Base-by-base conservation (phyloP, 2,888 invertebrate species). In the Limnephilus rhombicus region DNA sequence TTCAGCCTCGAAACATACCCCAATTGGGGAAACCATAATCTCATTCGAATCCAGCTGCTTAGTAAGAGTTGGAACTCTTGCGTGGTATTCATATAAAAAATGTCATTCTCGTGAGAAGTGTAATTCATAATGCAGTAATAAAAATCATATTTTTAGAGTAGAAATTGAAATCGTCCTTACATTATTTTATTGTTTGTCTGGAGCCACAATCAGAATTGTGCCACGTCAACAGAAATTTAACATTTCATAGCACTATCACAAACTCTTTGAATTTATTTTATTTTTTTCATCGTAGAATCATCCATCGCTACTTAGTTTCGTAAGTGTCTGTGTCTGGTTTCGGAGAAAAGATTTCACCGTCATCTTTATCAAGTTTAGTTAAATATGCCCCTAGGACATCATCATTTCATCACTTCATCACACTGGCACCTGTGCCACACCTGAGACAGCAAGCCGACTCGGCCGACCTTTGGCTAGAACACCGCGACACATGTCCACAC, bases 361-460 rank as follows among this genome's bases (percentile, higher is more conserved):
- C 68, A 68, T 18, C 15, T 53, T 53, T 18, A 18, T 53, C 53
- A 53, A 18, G 13, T 18, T 53, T 41, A 7, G 5, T 53, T 53
- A 18, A 68, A 68, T 24, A 24, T 9, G 68, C 24, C 68, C 68
- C 68, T 9, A 68, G 24, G n/a, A 24, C 24, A 24, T 68, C 68
- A 68, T 68, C 1, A 68, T 68, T 68, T 68, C 53, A 68, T 68
- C 24, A 68, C 68, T 24, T 68, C 24, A 37, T 83, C 83, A 83
- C 37, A 83, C 37, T 83, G 83, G 31, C 83, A 83, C 34, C 83
- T 37, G 37, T 83, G 24, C 37, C 34, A 83, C 83, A 83, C 83
- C 68, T 68, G 68, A 68, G 24, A 37, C 83, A 18, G 83, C 34
- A 9, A 83, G 83, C 24, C 24, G 18, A 18, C 24, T 13, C 7